Base-by-base conservation (phyloP, 2,888 invertebrate species). In the Meganola albula region DNA sequence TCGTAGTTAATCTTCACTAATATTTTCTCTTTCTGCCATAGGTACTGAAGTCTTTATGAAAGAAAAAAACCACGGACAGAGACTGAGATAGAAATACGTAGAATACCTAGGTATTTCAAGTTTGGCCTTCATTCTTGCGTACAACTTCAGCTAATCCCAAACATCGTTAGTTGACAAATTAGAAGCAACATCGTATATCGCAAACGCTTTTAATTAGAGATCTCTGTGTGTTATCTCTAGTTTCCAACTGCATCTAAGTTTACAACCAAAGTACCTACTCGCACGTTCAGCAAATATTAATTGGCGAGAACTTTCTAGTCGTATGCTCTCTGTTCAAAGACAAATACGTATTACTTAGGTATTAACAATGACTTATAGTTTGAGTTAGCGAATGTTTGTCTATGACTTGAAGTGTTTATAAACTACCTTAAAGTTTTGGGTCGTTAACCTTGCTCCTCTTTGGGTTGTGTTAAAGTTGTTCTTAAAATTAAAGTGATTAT, bases 241-340 rank as follows among this genome's bases (percentile, higher is more conserved):
- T 61, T 66, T 44, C 46, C 42, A 62, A 66, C 63, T 65, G 63
- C 64, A 63, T 59, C 56, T 41, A 66, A 70, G 67, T 70, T 70
- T 47, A 48, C 45, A 63, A 59, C 63, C 43, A 52, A 72, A 73
- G 65, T 68, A 70, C 66, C 70, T n/a, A n/a, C n/a, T n/a, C n/a
- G n/a, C n/a, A n/a, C n/a, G n/a, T 72, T 67, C 46, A 62, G 71
- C 69, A 74, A 74, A 75, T 75, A 78, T 75, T 73, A 74, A 73
- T 72, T 67, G 63, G 64, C 37, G 46, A 46, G 49, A 63, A 58
- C 63, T 63, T 65, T 59, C 53, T 46, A 55, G 55, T 55, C 51
- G 55, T 56, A 56, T 62, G 60, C 57, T 63, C 40, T 65, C 53
- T 47, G 55, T 62, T 58, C 65, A 62, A 66, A 70, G 67, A 68